Percentiles rank a stretch among this genome's conserved stretches.
phyloP scores from a whole-genome alignment of 2,113 vertebrate species.

The Plecturocebus donacophilus region DNA sequence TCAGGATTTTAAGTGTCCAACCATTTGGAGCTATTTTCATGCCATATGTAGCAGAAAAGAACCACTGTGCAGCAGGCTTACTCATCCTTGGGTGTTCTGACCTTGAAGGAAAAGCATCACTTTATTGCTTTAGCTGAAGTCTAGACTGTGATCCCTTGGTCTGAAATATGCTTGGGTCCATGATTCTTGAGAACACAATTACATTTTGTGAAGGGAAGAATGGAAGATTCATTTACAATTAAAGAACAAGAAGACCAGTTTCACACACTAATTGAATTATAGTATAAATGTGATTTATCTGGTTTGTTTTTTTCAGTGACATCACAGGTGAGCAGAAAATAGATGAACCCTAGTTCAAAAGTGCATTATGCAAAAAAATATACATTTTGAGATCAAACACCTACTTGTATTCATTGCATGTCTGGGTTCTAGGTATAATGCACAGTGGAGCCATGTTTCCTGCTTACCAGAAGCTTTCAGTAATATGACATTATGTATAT shows the following conservation, averaged over 20 bases:
- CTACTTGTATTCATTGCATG: not conserved
- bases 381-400: not conserved
- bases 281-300: slow-evolving; percentile 38
- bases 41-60: not conserved
- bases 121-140: slow-evolving; percentile 43
- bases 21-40: not conserved
- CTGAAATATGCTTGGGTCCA: slow-evolving; percentile 15
- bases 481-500: not conserved
- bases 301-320: slow-evolving; percentile 23
- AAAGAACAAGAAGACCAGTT: slow-evolving; percentile 24
- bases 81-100: slow-evolving; percentile 17
- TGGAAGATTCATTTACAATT: slow-evolving; percentile 47
- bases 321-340: slow-evolving; percentile 21
- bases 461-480: not conserved
- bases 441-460: not conserved
- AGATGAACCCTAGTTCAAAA: not conserved
- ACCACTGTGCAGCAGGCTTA: slow-evolving; percentile 42
- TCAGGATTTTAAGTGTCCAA: not conserved
- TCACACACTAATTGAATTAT: slow-evolving; percentile 36
- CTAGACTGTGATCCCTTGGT: not conserved
- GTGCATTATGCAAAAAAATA: not conserved
- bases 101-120: slow-evolving; percentile 63
- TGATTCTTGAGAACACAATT: slow-evolving; percentile 25
- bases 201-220: slow-evolving; percentile 35
- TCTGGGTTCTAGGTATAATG: not conserved